phyloP scores from a whole-genome alignment of 2,113 vertebrate genomes.

The Catharus fuscescens region DNA sequence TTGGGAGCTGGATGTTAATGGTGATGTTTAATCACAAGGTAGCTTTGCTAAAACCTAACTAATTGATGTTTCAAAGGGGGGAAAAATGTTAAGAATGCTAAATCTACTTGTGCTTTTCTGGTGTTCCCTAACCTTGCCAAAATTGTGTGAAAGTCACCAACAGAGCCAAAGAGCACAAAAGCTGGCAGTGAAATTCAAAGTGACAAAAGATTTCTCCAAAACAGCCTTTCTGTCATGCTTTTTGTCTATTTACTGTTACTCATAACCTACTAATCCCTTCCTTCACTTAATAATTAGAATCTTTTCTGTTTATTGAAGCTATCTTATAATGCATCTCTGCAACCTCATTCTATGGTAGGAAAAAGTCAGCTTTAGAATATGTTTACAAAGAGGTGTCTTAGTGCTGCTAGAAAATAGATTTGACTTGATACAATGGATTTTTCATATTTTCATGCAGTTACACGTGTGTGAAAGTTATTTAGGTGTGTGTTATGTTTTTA shows the following conservation, averaged over 20 bases:
- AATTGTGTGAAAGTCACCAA: not conserved
- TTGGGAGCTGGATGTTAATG: constrained; percentile 32
- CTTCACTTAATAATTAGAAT: not conserved
- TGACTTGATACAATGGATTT: not conserved
- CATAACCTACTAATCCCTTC: not conserved
- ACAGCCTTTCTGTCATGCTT: not conserved
- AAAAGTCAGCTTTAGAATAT: not conserved
- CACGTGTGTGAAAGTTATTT: not conserved
- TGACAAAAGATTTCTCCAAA: not conserved
- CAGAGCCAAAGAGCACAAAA: not conserved
- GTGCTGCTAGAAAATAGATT: not conserved
- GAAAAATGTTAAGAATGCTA: constrained; percentile 70
- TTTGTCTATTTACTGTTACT: not conserved
- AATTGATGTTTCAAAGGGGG: constrained; percentile 66
- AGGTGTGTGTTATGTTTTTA: not conserved
- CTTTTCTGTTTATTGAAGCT: not conserved
- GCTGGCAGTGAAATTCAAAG: not conserved
- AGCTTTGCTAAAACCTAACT: constrained; percentile 72
- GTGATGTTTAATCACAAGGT: constrained; percentile 73
- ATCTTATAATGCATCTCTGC: not conserved
- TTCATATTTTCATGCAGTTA: not conserved
- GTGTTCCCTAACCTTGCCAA: not conserved
- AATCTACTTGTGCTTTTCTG: constrained; percentile 33
- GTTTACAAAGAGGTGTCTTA: not conserved
- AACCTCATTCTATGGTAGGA: not conserved